Conservation (phyloP, 1,140 invertebrate species). For the Meteorus sp. region DNA sequence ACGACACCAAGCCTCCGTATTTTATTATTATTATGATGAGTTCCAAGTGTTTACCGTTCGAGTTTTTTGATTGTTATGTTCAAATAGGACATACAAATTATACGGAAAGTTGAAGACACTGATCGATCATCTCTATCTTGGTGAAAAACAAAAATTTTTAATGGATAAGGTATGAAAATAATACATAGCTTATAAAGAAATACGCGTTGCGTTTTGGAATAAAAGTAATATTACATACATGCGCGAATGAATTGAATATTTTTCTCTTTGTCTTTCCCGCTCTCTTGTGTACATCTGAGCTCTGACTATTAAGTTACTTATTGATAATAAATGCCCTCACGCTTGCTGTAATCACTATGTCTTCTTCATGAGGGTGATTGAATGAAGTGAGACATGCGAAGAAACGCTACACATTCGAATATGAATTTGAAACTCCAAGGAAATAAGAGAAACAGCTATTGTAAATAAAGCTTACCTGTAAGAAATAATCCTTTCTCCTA, state of each 20-base stretch:
- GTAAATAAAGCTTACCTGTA: too few species aligned
- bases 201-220: slow-evolving; percentile 48
- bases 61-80: too few species aligned
- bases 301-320: slow-evolving; percentile 61
- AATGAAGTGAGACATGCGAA: neutral
- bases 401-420: too few species aligned
- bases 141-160: slow-evolving; percentile 34
- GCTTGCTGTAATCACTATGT: slow-evolving; percentile 50
- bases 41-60: too few species aligned
- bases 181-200: slow-evolving; percentile 45
- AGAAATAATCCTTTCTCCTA: too few species aligned
- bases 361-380: slow-evolving; percentile 32
- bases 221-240: slow-evolving; percentile 37
- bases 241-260: slow-evolving; percentile 52
- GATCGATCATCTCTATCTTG: slow-evolving; percentile 46
- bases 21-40: too few species aligned
- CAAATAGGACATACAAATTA: neutral
- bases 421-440: too few species aligned
- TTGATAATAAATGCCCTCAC: slow-evolving; percentile 61
- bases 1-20: too few species aligned
- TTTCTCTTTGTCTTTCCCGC: too few species aligned
- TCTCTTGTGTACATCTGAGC: slow-evolving; percentile 58
- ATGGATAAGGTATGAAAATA: slow-evolving; percentile 51
- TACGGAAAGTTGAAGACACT: neutral
- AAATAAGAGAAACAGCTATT: too few species aligned